phyloP scores from a whole-genome alignment of 2,113 vertebrate genomes.

The Leptodactylus fuscus region DNA sequence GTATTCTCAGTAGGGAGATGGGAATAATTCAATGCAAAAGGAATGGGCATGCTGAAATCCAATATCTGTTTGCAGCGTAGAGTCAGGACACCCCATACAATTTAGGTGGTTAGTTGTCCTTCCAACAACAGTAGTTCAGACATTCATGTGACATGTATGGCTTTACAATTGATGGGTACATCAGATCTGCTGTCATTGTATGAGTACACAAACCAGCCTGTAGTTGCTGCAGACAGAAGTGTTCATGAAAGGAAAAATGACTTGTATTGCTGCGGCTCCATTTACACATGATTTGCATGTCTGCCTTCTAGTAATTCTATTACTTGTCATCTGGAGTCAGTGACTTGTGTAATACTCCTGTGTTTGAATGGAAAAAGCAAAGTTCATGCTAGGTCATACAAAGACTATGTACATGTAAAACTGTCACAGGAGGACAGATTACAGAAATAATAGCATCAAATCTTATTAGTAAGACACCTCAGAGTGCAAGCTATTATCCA shows the following conservation, averaged over 20 bases:
- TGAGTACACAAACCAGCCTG: neutral
- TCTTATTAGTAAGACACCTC: constrained; percentile 50
- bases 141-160: too few species aligned
- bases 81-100: too few species aligned
- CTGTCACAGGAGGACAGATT: constrained; percentile 46
- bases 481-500: constrained; percentile 50
- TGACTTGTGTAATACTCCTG: neutral
- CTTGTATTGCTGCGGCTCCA: neutral
- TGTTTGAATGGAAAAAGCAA: constrained; percentile 37
- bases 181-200: neutral
- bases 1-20: too few species aligned
- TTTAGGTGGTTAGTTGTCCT: too few species aligned
- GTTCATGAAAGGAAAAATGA: neutral
- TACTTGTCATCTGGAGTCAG: neutral
- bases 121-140: too few species aligned
- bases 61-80: too few species aligned
- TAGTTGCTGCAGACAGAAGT: neutral
- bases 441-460: constrained; percentile 46
- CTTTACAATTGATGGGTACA: neutral
- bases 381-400: constrained; percentile 50
- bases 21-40: too few species aligned
- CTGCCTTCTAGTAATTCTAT: constrained; percentile 34
- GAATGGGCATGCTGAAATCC: too few species aligned
- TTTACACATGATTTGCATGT: constrained; percentile 23
- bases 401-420: constrained; percentile 33